Evolutionary conservation across 2,113 vertebrate species (phyloP), one percentile per base, ranked within the genome.

Genomic region (Neodon shergylaensis): DNA sequence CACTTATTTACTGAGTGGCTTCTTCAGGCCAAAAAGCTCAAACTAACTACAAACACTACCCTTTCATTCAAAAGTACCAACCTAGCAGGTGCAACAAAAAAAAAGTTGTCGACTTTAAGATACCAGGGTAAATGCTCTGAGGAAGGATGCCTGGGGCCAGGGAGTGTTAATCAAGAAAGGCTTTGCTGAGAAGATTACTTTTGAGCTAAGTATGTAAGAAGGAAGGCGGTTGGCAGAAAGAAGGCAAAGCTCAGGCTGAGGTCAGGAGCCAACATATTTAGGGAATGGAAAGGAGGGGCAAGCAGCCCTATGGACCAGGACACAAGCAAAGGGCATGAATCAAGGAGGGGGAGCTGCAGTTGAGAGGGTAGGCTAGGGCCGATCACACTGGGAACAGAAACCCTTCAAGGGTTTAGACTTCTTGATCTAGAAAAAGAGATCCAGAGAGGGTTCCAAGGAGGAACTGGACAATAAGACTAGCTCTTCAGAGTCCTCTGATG

Each of bases 331-430:
- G 13, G 4, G 10, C 13, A 76, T 33, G 9, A 68, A 82, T 61
- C 44, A 24, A 36, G 39, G 9, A 2, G 8, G 6, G 31, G 68
- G 0, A 19, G 76, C 5, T 0, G 12, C 1, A 6, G 65, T 19
- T 36, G 58, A 33, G 61, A 52, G 42, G 39, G 70, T 13, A 10
- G 44, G 10, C 26, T 21, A 73, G 13, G 88, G 31, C 68, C 13
- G 19, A 49, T 19, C 9, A 31, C 42, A n/a, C 52, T 68, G 7
- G 36, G 14, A 17, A 47, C 22, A 12, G 24, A 70, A 19, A 12
- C 21, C 2, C 12, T 26, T 31, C 82, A 28, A 44, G 61, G 76
- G 36, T 36, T 12, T 24, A 28, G 42, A 44, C 74, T 24, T 54
- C 17, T 1, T 1, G 17, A 44, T 8, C 33, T 54, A 19, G 42